A percentile compares a stretch with the other conserved stretches of the same genome.
Evolutionary conservation across 2,888 invertebrate species (phyloP).

Genomic region (Drosophila fulvimacula): DNA sequence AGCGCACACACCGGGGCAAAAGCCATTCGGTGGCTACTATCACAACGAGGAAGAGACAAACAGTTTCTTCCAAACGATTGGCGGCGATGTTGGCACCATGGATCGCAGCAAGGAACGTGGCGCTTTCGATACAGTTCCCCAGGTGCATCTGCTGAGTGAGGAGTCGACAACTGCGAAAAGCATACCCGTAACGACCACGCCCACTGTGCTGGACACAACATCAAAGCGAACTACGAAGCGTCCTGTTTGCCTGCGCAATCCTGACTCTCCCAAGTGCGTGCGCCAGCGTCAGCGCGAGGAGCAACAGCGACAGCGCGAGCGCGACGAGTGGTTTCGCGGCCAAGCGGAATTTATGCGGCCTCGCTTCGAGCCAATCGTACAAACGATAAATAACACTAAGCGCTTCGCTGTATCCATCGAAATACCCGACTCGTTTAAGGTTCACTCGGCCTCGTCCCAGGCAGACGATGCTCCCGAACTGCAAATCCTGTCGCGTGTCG

Average conservation of each 20-base stretch:
- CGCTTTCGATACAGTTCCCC: conserved; percentile 82
- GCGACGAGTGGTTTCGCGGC: conserved; percentile 80
- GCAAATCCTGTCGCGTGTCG: conserved; percentile 74
- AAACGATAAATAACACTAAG: conserved; percentile 82
- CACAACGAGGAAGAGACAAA: conserved; percentile 75
- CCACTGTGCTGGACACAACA: conserved; percentile 51
- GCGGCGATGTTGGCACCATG: conserved; percentile 19
- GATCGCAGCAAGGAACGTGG: conserved; percentile 59
- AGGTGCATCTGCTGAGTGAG: conserved; percentile 83
- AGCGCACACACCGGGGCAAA: conserved; percentile 60
- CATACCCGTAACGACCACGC: conserved; percentile 47
- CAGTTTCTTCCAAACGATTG: conserved; percentile 63
- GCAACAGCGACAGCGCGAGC: conserved; percentile 81
- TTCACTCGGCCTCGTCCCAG: conserved; percentile 35
- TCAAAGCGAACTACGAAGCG: conserved; percentile 80
- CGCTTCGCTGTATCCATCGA: conserved; percentile 83
- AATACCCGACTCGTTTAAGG: conserved; percentile 82
- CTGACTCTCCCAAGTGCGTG: conserved; percentile 82
- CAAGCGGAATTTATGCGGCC: conserved; percentile 79
- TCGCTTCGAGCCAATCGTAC: conserved; percentile 80
- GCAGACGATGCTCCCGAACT: conserved; percentile 47
- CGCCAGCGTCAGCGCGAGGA: conserved; percentile 82
- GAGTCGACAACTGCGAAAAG: conserved; percentile 44
- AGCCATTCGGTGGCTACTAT: conserved; percentile 76
- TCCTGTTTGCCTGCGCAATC: conserved; percentile 81